These are phyloP conservation scores for Pemphredon lugubris DNA, from an alignment of 2,888 invertebrate species.

Conservation along the genomic window DNA sequence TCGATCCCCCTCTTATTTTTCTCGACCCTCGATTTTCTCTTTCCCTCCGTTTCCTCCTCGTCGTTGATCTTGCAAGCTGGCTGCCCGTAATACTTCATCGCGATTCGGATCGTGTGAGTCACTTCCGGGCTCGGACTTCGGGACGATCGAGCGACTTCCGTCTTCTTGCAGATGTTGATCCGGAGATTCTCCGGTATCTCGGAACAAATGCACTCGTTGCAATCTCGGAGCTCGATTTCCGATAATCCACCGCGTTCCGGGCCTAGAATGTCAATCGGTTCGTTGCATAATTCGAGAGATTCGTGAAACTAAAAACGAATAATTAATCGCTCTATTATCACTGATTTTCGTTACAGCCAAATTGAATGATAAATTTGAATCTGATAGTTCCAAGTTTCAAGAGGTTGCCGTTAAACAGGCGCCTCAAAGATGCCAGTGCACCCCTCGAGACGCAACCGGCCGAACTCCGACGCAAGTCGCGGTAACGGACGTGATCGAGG, in stretches of 20 bases:
- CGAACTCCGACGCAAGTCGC: no score
- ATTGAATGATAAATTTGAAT: no score
- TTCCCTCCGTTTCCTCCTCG: constrained; percentile 35
- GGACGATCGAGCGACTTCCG: constrained; percentile 63
- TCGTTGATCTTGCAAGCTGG: constrained; percentile 28
- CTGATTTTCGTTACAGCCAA: no score
- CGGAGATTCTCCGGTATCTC: constrained; percentile 72
- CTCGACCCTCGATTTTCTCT: constrained; percentile 18
- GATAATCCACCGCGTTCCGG: constrained; percentile 32
- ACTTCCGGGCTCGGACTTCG: constrained; percentile 75
- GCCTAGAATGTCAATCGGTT: constrained; percentile 59
- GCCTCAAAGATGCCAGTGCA: neutral
- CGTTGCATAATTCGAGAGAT: neutral
- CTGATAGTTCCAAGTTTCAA: no score
- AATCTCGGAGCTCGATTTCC: constrained; percentile 12
- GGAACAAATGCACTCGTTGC: constrained; percentile 71
- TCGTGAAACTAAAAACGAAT: neutral
- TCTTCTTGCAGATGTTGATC: constrained; percentile 69
- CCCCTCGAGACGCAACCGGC: neutral
- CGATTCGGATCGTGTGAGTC: constrained; percentile 76
- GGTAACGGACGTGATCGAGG: no score
- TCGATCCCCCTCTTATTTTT: constrained; percentile 17
- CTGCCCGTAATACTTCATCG: constrained; percentile 74
- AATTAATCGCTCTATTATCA: no score
- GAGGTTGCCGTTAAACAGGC: neutral